Evolutionary conservation across 37 sponge, comb jelly and placozoan species (phyloP), one percentile per base, ranked within the genome.

Genomic region (Theonella swinhoei): DNA sequence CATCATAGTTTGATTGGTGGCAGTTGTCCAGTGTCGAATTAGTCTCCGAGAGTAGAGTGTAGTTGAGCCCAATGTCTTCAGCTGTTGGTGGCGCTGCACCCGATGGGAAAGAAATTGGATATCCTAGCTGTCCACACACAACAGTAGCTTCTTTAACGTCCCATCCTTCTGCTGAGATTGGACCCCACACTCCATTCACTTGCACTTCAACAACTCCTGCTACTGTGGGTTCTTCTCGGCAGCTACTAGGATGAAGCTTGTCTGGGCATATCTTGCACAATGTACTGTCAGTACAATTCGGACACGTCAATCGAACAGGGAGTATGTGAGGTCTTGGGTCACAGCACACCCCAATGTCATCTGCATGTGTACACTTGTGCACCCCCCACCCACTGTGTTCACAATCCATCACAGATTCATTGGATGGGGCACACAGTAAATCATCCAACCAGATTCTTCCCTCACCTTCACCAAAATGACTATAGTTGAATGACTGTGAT

Each of bases 71-170:
- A 14, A 47, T 14, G 14, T 47, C 54, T 1, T 61, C 36, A 19
- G 76, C 26, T 0, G 76, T 60, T 7, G 93, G 93, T 0, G 64
- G n/a, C 0, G 59, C 59, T 17, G 54, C 7, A 33, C 83, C 80
- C 14, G 59, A 3, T 25, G 94, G 94, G 54, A 17, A 47, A 17
- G 14, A 7, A 14, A 14, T 47, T 47, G 54, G 54, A 64, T 87
- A 94, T 0, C 94, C 94, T 9, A 94, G 74, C 80, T 90, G 75
- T 25, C 82, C 85, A 62, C 94, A 94, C 19, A 81, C 84, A 9
- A 90, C 82, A 9, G 58, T 42, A 23, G 91, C 85, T 3, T 40
- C 70, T 3, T 89, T 72, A 11, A 58, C 14, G 39, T 64, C 74
- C 81, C 83, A 94, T 1, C 68, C 77, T 11, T 67, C 71, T 17